Evolutionary conservation across 2,888 invertebrate species (phyloP).

Genomic region (Germaria angustata): DNA sequence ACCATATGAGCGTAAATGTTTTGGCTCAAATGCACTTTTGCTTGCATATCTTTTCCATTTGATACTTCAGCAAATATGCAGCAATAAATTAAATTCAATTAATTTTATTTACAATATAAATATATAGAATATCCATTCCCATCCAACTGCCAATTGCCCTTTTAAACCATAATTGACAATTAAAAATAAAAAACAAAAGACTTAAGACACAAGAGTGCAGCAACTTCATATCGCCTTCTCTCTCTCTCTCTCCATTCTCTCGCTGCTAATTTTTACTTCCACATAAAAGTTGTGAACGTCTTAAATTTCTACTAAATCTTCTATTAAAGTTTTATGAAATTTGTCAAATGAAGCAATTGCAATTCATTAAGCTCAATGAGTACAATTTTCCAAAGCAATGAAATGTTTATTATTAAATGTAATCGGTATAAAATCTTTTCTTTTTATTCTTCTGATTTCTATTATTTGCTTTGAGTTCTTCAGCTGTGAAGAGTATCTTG

Average conservation of each 20-base stretch:
- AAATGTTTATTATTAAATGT: slow-evolving; percentile 27
- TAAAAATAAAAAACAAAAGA: slow-evolving; percentile 53
- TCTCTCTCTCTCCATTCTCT: not conserved
- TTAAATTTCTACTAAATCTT: not conserved
- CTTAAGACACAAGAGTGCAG: slow-evolving; percentile 32
- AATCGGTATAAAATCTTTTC: slow-evolving; percentile 15
- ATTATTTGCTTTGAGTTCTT: not conserved
- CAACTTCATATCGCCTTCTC: not conserved
- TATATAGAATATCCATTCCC: not conserved
- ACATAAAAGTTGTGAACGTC: not conserved
- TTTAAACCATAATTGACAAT: slow-evolving; percentile 2
- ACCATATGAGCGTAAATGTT: too few species aligned
- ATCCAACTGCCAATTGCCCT: slow-evolving; percentile 26
- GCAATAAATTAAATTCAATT: slow-evolving; percentile 18
- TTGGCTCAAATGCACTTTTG: too few species aligned
- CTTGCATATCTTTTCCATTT: too few species aligned
- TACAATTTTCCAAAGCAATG: not conserved
- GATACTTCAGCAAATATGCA: not conserved
- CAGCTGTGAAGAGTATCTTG: not conserved
- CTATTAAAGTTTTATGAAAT: not conserved
- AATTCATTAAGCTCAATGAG: not conserved
- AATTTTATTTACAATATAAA: not conserved
- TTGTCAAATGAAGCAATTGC: slow-evolving; percentile 38
- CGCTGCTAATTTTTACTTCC: not conserved
- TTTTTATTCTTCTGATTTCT: not conserved